These are phyloP conservation scores for Drosophila ananassae DNA, from an alignment of 1,140 invertebrate species.

Conservation along the genomic window DNA sequence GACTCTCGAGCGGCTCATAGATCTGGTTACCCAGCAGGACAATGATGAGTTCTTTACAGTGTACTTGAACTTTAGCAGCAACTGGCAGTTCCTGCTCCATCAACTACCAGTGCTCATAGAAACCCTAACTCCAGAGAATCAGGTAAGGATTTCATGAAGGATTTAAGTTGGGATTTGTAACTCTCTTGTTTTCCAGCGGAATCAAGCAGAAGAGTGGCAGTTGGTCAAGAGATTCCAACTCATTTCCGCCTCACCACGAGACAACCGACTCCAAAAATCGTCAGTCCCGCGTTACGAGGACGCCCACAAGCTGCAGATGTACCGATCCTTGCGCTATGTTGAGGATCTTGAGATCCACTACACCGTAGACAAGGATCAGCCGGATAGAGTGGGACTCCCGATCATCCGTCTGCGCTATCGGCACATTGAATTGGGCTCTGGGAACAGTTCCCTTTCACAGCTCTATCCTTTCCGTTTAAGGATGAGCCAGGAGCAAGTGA, in stretches of 20 bases:
- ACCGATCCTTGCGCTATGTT: slow-evolving; percentile 63
- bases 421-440: slow-evolving; percentile 51
- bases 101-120: slow-evolving; percentile 86
- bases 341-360: slow-evolving; percentile 68
- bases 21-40: slow-evolving; percentile 66
- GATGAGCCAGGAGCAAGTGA: slow-evolving; percentile 42
- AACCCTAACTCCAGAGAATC: slow-evolving; percentile 76
- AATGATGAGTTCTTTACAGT: slow-evolving; percentile 85
- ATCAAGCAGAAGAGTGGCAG: slow-evolving; percentile 86
- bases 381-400: slow-evolving; percentile 60
- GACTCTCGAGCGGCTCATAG: slow-evolving; percentile 85
- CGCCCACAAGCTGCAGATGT: slow-evolving; percentile 67
- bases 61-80: slow-evolving; percentile 85
- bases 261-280: slow-evolving; percentile 28
- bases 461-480: slow-evolving; percentile 57
- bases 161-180: no score
- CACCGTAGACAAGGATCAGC: slow-evolving; percentile 57
- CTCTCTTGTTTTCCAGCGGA: slow-evolving; percentile 53
- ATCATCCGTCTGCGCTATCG: slow-evolving; percentile 67
- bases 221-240: slow-evolving; percentile 89
- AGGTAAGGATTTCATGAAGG: slow-evolving; percentile 34
- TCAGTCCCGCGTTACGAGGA: slow-evolving; percentile 64
- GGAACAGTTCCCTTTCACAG: slow-evolving; percentile 52
- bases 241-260: slow-evolving; percentile 85
- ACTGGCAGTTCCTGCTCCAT: slow-evolving; percentile 83